Evolutionary conservation across 1,140 invertebrate genomes (phyloP), one percentile per base, ranked within the genome.

Genomic region (Orchesella cincta): DNA sequence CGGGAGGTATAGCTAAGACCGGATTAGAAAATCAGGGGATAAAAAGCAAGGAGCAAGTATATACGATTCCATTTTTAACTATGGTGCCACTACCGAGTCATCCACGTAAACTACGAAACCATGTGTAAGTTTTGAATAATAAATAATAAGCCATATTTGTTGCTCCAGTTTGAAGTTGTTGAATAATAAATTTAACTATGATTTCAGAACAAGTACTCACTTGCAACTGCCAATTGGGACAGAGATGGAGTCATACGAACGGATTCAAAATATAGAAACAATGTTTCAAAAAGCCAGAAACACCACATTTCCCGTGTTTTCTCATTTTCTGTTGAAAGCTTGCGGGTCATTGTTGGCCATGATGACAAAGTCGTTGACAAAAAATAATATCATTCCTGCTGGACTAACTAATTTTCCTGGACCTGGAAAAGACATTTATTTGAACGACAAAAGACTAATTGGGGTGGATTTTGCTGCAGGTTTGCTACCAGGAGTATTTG

Each of bases 361-460:
- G 33, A 29, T 67, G 26, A n/a, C 62, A 12, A 33, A 29, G 29
- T 12, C 1, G 31, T 12, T 67, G 26, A 3, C 33, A 12, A 18
- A 33, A 8, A 67, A 67, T 67, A 31, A 31, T 8, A 5, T 67
- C 2, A 33, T 67, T 31, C 62, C 62, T 1, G 14, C n/a, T 8
- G 62, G 62, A 8, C 23, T 67, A 14, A 31, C 62, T 31, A 67
- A 67, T n/a, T 67, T 67, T 31, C 62, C 62, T 18, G 62, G 62
- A 67, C 62, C 62, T 31, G 26, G 28, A n/a, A 67, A 29, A 29
- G 26, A 31, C 29, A 67, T 67, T 12, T 3, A 12, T 33, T 67
- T 12, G 28, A 31, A 67, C 23, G 62, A 29, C 8, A 67, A 14
- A 29, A 67, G 33, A 67, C 26, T 1, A 29, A 2, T 67, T 1